Evolutionary conservation across 2,888 invertebrate genomes (phyloP).

Genomic region (Ditula angustiorana): DNA sequence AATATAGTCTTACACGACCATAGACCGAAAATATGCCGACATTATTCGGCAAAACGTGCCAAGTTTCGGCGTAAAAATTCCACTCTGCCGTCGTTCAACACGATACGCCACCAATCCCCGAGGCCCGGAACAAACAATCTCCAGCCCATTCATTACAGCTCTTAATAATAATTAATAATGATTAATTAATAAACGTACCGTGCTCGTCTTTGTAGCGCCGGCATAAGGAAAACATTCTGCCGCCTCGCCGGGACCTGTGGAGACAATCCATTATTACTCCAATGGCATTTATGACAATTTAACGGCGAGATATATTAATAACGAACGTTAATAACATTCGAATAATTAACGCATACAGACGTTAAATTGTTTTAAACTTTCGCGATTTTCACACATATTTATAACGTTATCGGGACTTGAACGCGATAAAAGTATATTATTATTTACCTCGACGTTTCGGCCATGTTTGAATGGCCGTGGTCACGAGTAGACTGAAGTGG

Average conservation of each 20-base stretch:
- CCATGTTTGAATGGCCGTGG: no score
- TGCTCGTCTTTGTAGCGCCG: slow-evolving; percentile 80
- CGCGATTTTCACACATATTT: no score
- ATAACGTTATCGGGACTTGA: no score
- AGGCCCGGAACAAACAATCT: slow-evolving; percentile 1
- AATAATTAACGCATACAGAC: background rate
- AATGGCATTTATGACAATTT: slow-evolving; percentile 1
- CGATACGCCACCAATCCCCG: background rate
- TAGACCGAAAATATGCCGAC: no score
- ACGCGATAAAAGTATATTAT: no score
- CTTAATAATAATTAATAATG: slow-evolving; percentile 33
- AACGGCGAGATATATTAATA: background rate
- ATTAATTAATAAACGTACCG: slow-evolving; percentile 60
- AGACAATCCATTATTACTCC: background rate
- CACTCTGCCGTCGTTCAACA: background rate
- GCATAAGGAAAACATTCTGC: slow-evolving; percentile 80
- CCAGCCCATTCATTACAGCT: slow-evolving; percentile 14
- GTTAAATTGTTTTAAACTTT: background rate
- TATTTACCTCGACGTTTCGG: no score
- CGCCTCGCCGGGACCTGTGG: slow-evolving; percentile 58
- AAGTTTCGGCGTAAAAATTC: background rate
- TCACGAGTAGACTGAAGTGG: no score
- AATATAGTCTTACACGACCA: no score
- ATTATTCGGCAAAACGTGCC: background rate
- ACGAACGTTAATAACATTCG: background rate